phyloP scores from a whole-genome alignment of 2,113 vertebrate species.

The Amblyornis subalaris region DNA sequence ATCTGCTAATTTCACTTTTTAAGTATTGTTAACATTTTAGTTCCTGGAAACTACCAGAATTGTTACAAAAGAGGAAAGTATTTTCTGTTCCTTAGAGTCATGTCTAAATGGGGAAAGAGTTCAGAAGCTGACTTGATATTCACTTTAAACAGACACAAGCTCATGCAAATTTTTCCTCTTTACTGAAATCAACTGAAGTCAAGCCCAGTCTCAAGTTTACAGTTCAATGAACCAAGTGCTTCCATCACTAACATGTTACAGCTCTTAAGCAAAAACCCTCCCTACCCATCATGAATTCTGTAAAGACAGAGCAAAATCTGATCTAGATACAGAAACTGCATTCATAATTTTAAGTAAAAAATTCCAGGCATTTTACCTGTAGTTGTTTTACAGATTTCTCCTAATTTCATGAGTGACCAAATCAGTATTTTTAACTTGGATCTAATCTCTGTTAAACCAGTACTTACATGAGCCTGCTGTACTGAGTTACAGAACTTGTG shows the following conservation, averaged over 20 bases:
- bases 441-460: not conserved
- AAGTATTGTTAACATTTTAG: not conserved
- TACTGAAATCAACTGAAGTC: not conserved
- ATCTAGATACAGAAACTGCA: not conserved
- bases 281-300: accelerated
- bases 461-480: not conserved
- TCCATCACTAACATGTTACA: accelerated
- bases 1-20: not conserved
- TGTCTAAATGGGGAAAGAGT: not conserved
- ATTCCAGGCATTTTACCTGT: not conserved
- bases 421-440: not conserved
- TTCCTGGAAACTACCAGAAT: not conserved
- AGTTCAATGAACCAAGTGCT: not conserved
- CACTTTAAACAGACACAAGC: not conserved
- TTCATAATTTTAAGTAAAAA: not conserved
- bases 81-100: not conserved
- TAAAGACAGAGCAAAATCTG: not conserved
- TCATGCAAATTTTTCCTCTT: not conserved
- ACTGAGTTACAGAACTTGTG: not conserved
- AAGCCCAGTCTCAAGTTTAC: not conserved
- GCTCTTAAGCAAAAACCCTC: not conserved
- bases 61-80: not conserved
- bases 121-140: not conserved
- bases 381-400: not conserved
- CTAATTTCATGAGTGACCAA: not conserved